phyloP scores from a whole-genome alignment of 2,113 vertebrate genomes.

The Pteruthius melanotis region DNA sequence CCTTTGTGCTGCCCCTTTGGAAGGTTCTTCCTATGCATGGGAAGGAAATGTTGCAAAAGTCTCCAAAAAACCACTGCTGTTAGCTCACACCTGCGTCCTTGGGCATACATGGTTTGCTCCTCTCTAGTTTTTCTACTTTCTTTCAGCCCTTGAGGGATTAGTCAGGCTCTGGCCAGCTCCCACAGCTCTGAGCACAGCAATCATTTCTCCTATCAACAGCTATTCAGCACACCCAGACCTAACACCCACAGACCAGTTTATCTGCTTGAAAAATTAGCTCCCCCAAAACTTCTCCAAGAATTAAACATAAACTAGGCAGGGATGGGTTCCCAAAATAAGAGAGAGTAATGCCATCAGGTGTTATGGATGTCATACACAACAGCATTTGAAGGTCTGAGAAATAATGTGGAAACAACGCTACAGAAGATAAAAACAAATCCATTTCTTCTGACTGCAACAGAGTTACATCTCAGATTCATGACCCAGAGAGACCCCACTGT shows the following conservation, averaged over 20 bases:
- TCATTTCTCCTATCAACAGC: accelerated
- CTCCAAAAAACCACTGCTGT: accelerated
- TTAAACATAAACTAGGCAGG: not conserved
- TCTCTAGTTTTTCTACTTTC: not conserved
- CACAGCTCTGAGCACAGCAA: not conserved
- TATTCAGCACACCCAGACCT: not conserved
- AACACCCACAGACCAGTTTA: not conserved
- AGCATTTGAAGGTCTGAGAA: not conserved
- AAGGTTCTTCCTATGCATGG: not conserved
- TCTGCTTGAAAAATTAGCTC: not conserved
- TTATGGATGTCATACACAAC: not conserved
- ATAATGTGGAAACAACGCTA: not conserved
- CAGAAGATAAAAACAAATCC: not conserved
- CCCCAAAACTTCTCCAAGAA: not conserved
- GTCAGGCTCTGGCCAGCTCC: not conserved
- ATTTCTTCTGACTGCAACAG: not conserved
- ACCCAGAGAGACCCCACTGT: not conserved
- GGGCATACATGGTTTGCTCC: not conserved
- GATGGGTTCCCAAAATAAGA: not conserved
- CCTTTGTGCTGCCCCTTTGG: not conserved
- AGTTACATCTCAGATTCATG: not conserved
- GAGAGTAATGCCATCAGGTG: not conserved
- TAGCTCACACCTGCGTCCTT: not conserved
- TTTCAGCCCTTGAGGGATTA: not conserved
- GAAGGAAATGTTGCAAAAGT: not conserved